Conservation (phyloP, 2,797 vertebrate genomes). For the Darevskia mixta region DNA sequence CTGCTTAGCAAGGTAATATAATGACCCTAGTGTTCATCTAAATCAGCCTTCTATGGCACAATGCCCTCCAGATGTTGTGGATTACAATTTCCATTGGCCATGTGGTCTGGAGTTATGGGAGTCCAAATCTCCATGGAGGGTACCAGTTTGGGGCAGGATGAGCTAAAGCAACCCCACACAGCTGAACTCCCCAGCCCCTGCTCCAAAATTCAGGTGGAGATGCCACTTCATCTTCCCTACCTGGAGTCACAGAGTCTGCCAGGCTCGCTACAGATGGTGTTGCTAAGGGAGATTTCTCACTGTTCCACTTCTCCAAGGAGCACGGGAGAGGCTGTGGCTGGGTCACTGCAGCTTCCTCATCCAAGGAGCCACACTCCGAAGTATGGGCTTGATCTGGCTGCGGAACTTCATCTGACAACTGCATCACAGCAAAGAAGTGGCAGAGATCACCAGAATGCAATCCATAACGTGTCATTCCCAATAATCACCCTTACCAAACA, state of each 20-base stretch:
- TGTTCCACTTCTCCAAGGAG: slow-evolving; percentile 70
- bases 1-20: neutral
- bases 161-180: no score
- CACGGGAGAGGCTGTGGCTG: slow-evolving; percentile 52
- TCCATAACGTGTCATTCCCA: neutral
- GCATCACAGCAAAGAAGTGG: slow-evolving; percentile 14
- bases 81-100: neutral
- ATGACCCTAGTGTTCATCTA: neutral
- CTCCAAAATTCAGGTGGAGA: neutral
- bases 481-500: slow-evolving; percentile 1
- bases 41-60: neutral
- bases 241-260: slow-evolving; percentile 84
- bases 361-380: slow-evolving; percentile 55
- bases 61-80: neutral
- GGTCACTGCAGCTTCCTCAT: slow-evolving; percentile 56
- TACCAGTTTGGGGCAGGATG: neutral
- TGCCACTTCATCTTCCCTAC: slow-evolving; percentile 81
- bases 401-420: slow-evolving; percentile 47
- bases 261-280: slow-evolving; percentile 84
- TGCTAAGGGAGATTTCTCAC: slow-evolving; percentile 77
- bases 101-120: no score
- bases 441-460: neutral
- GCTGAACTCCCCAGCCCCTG: neutral
- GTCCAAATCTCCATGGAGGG: neutral
- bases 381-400: slow-evolving; percentile 58